Evolutionary conservation across 64 coral and sea anemone species (phyloP), one percentile per base, ranked within the genome.

Genomic region (Montipora sp.): DNA sequence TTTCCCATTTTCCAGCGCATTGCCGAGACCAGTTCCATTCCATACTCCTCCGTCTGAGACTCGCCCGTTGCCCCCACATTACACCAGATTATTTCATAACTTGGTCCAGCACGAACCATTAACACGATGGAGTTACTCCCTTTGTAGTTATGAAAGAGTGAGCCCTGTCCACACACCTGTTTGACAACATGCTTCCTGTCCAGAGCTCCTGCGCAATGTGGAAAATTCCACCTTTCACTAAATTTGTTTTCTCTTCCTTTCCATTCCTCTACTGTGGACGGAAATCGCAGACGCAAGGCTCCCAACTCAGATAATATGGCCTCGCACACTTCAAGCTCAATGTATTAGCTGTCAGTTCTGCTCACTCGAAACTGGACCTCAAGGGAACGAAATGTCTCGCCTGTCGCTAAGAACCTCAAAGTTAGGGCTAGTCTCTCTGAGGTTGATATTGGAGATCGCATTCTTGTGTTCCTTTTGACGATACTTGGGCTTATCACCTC

Each of bases 41-140:
- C 87, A 89, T 19, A 89, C 74, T 77, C 74, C 55, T 77, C 57
- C 74, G 46, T 89, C 87, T 89, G 87, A 89, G 8, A 63, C 72
- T 61, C 74, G 74, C 60, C 53, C 74, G n/a, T 78, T 89, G 44
- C 74, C 60, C 87, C 87, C 55, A 58, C 55, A 59, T 77, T 89
- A 74, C 73, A 77, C 72, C 87, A 89, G 50, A 61, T 73, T 76
- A 88, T 76, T 77, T 88, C 71, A 88, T 88, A 88, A 13, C 60
- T 61, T 47, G 87, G 73, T 77, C 87, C 87, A 77, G 87, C 87
- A 57, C 77, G 73, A 89, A 89, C 87, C 87, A 89, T 89, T 89
- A 89, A 78, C n/a, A 89, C 55, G n/a, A 89, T 77, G 73, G 74
- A 89, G 87, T 89, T 48, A 77, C 72, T 89, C 73, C 87, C 87